Conservation (phyloP, 2,113 vertebrate genomes). For the pig (Sus scrofa) region DNA sequence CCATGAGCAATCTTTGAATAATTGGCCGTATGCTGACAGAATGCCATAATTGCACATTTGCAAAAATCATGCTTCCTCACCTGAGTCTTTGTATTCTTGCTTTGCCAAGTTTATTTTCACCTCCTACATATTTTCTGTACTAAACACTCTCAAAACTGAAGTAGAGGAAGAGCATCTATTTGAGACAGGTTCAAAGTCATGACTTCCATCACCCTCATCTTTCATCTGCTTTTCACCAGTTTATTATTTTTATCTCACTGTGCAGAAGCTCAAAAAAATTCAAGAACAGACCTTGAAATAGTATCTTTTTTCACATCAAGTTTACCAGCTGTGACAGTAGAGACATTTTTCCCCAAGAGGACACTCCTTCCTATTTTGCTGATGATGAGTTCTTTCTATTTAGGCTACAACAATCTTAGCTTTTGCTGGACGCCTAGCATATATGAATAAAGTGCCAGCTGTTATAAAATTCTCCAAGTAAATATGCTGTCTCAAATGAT, state of each 20-base stretch:
- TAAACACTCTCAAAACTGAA: slow-evolving; percentile 42
- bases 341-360: neutral
- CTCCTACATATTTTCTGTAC: neutral
- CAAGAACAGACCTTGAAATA: slow-evolving; percentile 23
- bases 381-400: slow-evolving; percentile 15
- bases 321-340: slow-evolving; percentile 11
- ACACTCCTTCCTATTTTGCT: neutral
- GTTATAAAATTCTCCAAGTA: neutral
- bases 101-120: slow-evolving; percentile 53
- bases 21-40: neutral
- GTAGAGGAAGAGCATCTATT: neutral
- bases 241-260: slow-evolving; percentile 53
- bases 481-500: neutral
- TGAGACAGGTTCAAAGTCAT: slow-evolving; percentile 42
- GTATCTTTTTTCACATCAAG: neutral
- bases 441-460: neutral
- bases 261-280: neutral
- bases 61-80: neutral
- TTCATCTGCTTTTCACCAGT: neutral
- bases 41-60: neutral
- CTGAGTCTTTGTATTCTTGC: neutral
- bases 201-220: neutral
- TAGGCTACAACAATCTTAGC: neutral
- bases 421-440: neutral
- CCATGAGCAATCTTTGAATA: slow-evolving; percentile 23